Conservation (phyloP, 2,797 vertebrate species). For the Myiotriccus ornatus region DNA sequence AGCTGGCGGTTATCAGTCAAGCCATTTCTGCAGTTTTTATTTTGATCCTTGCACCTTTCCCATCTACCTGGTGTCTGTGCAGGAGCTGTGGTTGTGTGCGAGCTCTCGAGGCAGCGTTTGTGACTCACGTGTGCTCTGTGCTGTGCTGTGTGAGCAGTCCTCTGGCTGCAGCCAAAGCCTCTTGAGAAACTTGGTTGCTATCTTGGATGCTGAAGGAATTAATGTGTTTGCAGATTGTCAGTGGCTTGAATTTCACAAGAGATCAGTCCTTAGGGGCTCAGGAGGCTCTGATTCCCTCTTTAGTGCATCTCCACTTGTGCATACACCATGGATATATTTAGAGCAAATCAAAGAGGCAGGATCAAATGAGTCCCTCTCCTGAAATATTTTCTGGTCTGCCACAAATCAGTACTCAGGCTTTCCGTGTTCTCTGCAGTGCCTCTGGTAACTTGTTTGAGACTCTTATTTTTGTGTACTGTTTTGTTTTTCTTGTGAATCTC, state of each 20-base stretch:
- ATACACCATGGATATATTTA: neutral
- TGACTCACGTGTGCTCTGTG: neutral
- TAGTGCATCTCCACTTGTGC: neutral
- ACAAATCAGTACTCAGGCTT: neutral
- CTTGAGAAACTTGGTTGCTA: neutral
- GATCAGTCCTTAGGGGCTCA: neutral
- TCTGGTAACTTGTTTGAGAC: conserved; percentile 25
- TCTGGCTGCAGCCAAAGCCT: neutral
- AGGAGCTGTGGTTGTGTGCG: neutral
- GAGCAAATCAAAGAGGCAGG: neutral
- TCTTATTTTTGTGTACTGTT: neutral
- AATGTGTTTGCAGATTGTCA: conserved; percentile 23
- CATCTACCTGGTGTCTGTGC: neutral
- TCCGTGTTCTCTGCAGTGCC: neutral
- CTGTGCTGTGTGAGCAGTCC: neutral
- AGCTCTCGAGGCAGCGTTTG: neutral
- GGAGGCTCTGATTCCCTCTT: conserved; percentile 27
- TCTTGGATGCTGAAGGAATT: neutral
- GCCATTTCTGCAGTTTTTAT: neutral
- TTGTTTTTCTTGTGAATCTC: neutral
- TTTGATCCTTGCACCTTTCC: neutral
- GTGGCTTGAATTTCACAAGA: conserved; percentile 18
- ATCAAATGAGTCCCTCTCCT: conserved; percentile 14
- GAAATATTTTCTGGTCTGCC: conserved; percentile 7
- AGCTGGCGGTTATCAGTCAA: neutral